Conservation (phyloP, 2,797 vertebrate species). For the Pangasius krempfi region DNA sequence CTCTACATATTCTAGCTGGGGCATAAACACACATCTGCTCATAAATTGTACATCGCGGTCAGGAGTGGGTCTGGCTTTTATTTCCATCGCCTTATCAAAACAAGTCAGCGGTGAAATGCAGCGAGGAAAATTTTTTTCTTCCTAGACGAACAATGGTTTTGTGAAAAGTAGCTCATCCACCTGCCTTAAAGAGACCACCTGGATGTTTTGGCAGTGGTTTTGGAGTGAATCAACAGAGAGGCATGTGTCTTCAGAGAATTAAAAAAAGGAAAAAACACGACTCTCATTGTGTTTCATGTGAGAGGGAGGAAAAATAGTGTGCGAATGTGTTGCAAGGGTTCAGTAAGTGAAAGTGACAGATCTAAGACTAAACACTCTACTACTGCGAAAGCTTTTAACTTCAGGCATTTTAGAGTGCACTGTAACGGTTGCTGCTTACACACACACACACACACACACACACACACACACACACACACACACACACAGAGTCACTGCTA, state of each 20-base stretch:
- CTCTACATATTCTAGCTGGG: conserved; percentile 21
- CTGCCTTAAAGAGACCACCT: conserved; percentile 35
- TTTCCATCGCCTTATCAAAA: conserved; percentile 56
- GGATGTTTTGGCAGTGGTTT: conserved; percentile 30
- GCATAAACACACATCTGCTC: conserved; percentile 58
- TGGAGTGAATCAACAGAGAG: conserved; percentile 13
- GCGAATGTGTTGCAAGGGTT: conserved; percentile 10
- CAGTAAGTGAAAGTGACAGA: conserved; percentile 30
- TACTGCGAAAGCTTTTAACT: conserved; percentile 46
- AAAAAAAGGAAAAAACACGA: not conserved
- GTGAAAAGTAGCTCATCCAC: conserved; percentile 40
- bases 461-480: conserved; percentile 29
- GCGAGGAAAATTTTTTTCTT: conserved; percentile 4
- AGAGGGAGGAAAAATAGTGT: not conserved
- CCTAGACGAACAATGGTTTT: conserved; percentile 20
- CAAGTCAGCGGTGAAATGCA: conserved; percentile 44
- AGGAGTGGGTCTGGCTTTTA: conserved; percentile 51
- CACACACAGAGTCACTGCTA: not conserved
- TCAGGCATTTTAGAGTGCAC: conserved; percentile 33
- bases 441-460: conserved; percentile 9
- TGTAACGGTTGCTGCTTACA: not conserved
- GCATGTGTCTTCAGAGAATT: conserved; percentile 36
- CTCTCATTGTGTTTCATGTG: not conserved
- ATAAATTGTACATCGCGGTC: conserved; percentile 49
- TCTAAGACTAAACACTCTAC: conserved; percentile 27